A percentile compares a stretch with the other conserved stretches of the same genome.
These are phyloP conservation scores for Leptobrachium leishanense DNA, from an alignment of 2,113 vertebrate species.

Conservation along the genomic window DNA sequence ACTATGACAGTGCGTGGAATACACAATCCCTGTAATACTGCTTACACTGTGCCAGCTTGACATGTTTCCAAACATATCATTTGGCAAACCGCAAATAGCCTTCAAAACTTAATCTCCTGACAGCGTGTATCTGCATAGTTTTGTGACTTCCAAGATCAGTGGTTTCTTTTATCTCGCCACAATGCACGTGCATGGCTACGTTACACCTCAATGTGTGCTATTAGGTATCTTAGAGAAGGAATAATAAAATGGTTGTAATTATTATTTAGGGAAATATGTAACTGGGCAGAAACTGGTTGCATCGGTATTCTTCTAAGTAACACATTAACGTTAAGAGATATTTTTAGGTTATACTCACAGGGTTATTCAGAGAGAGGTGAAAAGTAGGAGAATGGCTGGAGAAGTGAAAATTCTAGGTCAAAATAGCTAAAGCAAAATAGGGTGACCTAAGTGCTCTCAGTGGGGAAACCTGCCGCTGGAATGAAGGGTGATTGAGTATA, in stretches of 20 bases:
- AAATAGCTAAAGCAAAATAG: no score
- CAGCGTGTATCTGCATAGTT: neutral
- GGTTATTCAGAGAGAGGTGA: no score
- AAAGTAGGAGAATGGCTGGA: no score
- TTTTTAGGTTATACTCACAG: no score
- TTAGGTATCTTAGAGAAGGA: neutral
- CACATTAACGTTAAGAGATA: no score
- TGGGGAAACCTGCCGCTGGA: no score
- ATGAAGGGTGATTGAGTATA: no score
- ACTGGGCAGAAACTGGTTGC: no score
- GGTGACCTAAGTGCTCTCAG: no score
- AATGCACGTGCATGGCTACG: conserved; percentile 19
- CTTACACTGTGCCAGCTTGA: neutral
- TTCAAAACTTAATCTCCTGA: neutral
- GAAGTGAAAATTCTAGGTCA: no score
- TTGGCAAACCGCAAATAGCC: conserved; percentile 2
- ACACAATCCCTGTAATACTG: neutral
- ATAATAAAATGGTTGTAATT: neutral
- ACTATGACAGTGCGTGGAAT: neutral
- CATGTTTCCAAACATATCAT: conserved; percentile 21
- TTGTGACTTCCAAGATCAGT: conserved; percentile 26
- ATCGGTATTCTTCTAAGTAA: no score
- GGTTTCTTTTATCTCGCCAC: conserved; percentile 26
- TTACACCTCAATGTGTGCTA: conserved; percentile 22
- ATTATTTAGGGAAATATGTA: no score